These are phyloP conservation scores for Drosophila willistoni DNA, from an alignment of 1,140 invertebrate genomes.

Conservation along the genomic window DNA sequence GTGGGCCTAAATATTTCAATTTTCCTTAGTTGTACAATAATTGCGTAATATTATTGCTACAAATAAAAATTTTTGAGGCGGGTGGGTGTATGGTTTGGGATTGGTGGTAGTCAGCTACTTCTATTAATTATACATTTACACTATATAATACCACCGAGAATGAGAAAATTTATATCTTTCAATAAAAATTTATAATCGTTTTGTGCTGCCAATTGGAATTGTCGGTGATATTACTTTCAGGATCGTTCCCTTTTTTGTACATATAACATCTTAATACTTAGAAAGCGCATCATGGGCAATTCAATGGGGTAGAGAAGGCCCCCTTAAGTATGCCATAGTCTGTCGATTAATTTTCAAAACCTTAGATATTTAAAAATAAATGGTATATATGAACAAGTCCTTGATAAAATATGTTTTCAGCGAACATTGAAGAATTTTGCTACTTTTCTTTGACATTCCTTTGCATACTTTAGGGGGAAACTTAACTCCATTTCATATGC, in stretches of 20 bases:
- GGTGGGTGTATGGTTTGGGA: no score
- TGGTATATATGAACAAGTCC: no score
- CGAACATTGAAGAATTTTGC: no score
- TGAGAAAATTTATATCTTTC: neutral
- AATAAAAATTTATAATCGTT: neutral
- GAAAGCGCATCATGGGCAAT: no score
- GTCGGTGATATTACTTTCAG: neutral
- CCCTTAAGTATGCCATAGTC: no score
- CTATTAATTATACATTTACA: neutral
- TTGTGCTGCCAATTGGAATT: neutral
- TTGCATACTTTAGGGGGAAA: no score
- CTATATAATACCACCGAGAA: conserved; percentile 6
- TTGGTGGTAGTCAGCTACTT: neutral
- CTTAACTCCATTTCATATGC: no score
- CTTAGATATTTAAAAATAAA: no score
- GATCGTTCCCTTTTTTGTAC: neutral
- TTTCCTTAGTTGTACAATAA: neutral
- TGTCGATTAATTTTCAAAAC: no score
- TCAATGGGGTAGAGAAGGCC: no score
- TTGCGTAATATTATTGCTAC: neutral
- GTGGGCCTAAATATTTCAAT: neutral
- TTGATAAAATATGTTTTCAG: no score
- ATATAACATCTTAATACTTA: neutral
- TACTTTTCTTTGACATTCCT: no score
- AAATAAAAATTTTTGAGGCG: neutral